Conservation (phyloP, 2,113 vertebrate species). For the Notarius lentiginosus region DNA sequence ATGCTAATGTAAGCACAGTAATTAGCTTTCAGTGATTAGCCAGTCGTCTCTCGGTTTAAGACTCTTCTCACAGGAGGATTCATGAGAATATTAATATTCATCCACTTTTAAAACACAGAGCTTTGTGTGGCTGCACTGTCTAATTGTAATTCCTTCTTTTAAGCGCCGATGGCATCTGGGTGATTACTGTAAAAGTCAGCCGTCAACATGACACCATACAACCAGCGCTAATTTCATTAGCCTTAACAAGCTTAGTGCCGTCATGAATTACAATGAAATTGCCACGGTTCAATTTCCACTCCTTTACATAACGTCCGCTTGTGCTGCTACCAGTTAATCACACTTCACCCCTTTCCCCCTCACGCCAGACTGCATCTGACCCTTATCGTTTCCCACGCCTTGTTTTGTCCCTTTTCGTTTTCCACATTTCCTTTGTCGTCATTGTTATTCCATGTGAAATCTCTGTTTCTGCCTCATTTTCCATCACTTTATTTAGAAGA, state of each 20-base stretch:
- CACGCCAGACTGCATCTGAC: not conserved
- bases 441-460: not conserved
- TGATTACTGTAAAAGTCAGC: conserved; percentile 61
- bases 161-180: conserved; percentile 54
- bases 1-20: conserved; percentile 13
- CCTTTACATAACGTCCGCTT: not conserved
- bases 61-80: not conserved
- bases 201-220: conserved; percentile 59
- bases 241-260: conserved; percentile 55
- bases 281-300: not conserved
- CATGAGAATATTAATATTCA: conserved; percentile 51
- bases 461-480: not conserved
- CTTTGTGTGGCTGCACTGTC: conserved; percentile 31
- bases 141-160: conserved; percentile 56
- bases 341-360: not conserved
- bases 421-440: not conserved
- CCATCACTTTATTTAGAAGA: not conserved
- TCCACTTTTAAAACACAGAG: conserved; percentile 25
- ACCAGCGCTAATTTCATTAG: conserved; percentile 60
- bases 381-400: not conserved
- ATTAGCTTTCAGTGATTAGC: conserved; percentile 27
- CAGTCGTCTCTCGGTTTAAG: conserved; percentile 35
- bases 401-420: not conserved
- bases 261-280: conserved; percentile 52
- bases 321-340: not conserved